Evolutionary conservation across 2,888 invertebrate genomes (phyloP), one percentile per base, ranked within the genome.

Genomic region (Melanophora roralis): DNA sequence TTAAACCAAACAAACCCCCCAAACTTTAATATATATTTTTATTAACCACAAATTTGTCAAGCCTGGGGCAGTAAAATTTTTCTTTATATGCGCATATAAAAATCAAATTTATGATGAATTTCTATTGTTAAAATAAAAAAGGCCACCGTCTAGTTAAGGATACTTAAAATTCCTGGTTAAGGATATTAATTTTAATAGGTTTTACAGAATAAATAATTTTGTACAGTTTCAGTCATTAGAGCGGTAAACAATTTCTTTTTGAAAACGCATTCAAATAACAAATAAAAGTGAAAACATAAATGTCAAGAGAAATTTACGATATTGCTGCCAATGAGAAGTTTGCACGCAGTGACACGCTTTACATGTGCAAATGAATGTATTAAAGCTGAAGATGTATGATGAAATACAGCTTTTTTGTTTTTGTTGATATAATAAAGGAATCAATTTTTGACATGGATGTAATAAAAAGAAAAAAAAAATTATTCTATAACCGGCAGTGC

Each of bases 301-400:
- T 76, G 75, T 64, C 80, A 68, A 72, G 68, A 64, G 68, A 27
- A 76, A 76, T 80, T 80, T 80, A 80, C 51, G 75, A 76, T 21
- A 40, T 45, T 45, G 38, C 21, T 6, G 34, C 11, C 19, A 45
- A 45, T 45, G 12, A 43, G 53, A 21, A 34, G 5, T 65, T n/a
- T 38, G n/a, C 6, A 23, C 12, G 32, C 19, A 16, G 27, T 53
- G 32, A 49, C 27, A 69, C 55, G 34, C 43, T 57, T 67, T 57
- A 27, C 34, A 71, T 71, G 64, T 77, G 40, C 47, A 64, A 71
- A 64, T 64, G 32, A 64, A 34, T 34, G 16, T 16, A 34, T 64
- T 38, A 23, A 23, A 38, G 21, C 14, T 45, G 36, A 67, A 67
- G n/a, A n/a, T n/a, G n/a, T 47, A 12, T 38, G 34, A 57, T 65